These are phyloP conservation scores for Oceanodroma tethys DNA, from an alignment of 2,113 vertebrate species.

Conservation along the genomic window DNA sequence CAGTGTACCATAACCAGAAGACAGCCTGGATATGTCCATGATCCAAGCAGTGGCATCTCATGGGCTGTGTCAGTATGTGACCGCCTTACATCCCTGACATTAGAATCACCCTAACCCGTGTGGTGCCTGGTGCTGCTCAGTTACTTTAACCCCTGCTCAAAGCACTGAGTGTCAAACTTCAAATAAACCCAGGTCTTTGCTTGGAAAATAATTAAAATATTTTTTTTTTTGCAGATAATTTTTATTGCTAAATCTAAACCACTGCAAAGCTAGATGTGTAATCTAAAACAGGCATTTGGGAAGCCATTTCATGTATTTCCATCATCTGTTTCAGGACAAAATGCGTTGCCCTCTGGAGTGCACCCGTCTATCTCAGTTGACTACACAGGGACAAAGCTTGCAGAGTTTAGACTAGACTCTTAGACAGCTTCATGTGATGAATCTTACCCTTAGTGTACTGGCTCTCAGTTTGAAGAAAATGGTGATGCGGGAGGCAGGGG, in stretches of 20 bases:
- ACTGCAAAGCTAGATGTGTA: neutral
- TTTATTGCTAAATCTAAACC: neutral
- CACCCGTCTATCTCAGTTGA: neutral
- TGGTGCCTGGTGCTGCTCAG: neutral
- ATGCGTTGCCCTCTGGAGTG: neutral
- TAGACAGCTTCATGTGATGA: neutral
- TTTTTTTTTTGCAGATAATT: neutral
- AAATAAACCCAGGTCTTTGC: neutral
- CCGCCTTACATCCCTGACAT: neutral
- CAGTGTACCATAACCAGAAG: neutral
- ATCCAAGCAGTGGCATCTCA: neutral
- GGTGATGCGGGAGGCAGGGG: neutral
- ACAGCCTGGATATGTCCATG: neutral
- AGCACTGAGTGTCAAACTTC: neutral
- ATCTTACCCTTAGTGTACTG: neutral
- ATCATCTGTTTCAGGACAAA: neutral
- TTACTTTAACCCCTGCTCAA: neutral
- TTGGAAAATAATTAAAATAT: neutral
- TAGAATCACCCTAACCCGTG: neutral
- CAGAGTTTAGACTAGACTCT: neutral
- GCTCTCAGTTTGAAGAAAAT: neutral
- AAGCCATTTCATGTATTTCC: neutral
- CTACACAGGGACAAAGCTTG: neutral
- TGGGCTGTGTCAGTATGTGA: neutral
- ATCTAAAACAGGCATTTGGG: neutral